Percentiles rank a stretch among this genome's conserved stretches.
Evolutionary conservation across 2,888 invertebrate species (phyloP).

Genomic region (Apotomis turbidana): DNA sequence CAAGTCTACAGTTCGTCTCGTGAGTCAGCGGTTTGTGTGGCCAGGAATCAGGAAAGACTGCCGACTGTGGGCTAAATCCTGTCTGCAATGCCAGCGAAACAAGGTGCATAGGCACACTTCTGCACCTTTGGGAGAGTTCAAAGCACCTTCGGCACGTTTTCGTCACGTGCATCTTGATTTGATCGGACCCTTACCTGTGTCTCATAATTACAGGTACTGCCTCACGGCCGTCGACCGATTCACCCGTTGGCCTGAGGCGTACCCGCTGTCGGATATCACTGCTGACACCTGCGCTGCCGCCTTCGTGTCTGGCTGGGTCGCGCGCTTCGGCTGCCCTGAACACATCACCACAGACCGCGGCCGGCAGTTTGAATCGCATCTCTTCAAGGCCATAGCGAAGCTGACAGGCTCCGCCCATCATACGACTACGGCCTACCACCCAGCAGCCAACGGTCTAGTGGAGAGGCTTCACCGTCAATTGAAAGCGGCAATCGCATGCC

Average conservation of each 20-base stretch:
- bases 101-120: slow-evolving; percentile 53
- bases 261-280: slow-evolving; percentile 5
- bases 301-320: slow-evolving; percentile 12
- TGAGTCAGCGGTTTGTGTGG: slow-evolving; percentile 55
- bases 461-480: slow-evolving; percentile 49
- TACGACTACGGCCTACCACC: slow-evolving; percentile 22
- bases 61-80: slow-evolving; percentile 47
- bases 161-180: slow-evolving; percentile 56
- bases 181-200: slow-evolving; percentile 47
- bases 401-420: not conserved
- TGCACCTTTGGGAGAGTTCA: slow-evolving; percentile 46
- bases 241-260: slow-evolving; percentile 17
- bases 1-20: slow-evolving; percentile 34
- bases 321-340: not conserved
- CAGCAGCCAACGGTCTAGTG: slow-evolving; percentile 59
- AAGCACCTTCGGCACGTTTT: slow-evolving; percentile 48
- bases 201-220: slow-evolving; percentile 39
- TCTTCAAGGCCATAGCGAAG: too few relatives aligned
- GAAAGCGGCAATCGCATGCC: slow-evolving; percentile 11
- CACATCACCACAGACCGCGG: too few relatives aligned
- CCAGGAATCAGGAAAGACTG: slow-evolving; percentile 52
- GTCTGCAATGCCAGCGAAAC: slow-evolving; percentile 52
- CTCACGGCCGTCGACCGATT: slow-evolving; percentile 52
- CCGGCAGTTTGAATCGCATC: too few relatives aligned
- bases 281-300: slow-evolving; percentile 16